Percentiles rank a stretch among this genome's conserved stretches.
Evolutionary conservation across 2,797 vertebrate species (phyloP).

Genomic region (Phataginus tricuspis): DNA sequence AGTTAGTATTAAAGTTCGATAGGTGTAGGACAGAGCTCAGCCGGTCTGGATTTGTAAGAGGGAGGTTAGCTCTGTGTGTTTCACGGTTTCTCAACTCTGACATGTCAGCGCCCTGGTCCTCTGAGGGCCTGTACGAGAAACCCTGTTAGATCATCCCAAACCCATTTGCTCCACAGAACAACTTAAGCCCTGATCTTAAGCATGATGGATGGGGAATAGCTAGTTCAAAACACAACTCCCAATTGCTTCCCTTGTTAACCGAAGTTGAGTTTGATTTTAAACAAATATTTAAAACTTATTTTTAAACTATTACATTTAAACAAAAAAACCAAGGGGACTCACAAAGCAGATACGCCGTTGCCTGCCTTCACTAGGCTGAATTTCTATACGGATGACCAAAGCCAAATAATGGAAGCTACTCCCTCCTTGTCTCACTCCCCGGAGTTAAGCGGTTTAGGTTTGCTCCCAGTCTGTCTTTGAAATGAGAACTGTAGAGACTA

Average conservation of each 20-base stretch:
- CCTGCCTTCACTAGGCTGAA: neutral
- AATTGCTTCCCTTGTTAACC: neutral
- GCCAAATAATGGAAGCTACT: neutral
- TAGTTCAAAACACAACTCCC: constrained; percentile 9
- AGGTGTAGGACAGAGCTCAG: neutral
- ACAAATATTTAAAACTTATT: constrained; percentile 12
- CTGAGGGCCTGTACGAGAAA: neutral
- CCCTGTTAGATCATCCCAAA: neutral
- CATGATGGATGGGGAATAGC: neutral
- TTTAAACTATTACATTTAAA: constrained; percentile 36
- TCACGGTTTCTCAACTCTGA: neutral
- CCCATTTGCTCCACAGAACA: neutral
- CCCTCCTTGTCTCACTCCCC: neutral
- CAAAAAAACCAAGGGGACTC: neutral
- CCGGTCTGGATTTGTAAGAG: neutral
- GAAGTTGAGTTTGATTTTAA: constrained; percentile 21
- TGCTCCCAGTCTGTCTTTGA: neutral
- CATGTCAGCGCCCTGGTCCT: neutral
- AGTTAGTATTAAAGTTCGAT: neutral
- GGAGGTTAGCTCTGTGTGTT: neutral
- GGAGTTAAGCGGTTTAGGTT: neutral
- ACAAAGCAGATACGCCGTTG: neutral
- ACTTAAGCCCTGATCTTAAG: neutral
- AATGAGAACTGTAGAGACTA: neutral
- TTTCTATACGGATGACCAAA: neutral